Percentiles rank a stretch among this genome's conserved stretches.
Conservation (phyloP, 2,113 vertebrate species). For the Lampris megalopsis region DNA sequence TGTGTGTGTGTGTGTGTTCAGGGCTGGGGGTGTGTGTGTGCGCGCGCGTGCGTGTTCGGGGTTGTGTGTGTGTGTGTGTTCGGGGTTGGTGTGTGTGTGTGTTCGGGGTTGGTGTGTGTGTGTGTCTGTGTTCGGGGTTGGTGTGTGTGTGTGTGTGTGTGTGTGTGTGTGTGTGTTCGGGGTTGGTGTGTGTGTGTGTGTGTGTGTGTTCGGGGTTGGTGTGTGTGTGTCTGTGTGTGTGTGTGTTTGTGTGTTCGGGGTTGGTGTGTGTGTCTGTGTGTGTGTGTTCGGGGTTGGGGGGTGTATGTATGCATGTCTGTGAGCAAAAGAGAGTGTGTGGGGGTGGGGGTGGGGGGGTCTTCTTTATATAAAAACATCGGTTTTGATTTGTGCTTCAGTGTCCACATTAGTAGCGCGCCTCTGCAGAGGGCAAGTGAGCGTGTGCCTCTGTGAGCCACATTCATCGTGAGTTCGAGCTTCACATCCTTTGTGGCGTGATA, state of each 20-base stretch:
- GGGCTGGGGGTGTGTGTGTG: conserved; percentile 4
- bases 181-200: too few relatives aligned
- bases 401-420: too few relatives aligned
- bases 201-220: too few relatives aligned
- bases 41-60: background rate
- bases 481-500: conserved; percentile 69
- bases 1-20: too few relatives aligned
- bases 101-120: background rate
- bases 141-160: conserved; percentile 7
- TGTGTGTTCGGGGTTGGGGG: background rate
- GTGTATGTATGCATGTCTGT: background rate
- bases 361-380: background rate
- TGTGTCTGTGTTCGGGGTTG: background rate
- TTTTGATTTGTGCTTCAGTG: too few relatives aligned
- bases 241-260: too few relatives aligned
- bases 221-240: too few relatives aligned
- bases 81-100: background rate
- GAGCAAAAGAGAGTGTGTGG: background rate
- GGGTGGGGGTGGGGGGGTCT: background rate
- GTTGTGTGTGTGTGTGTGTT: background rate
- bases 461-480: conserved; percentile 49
- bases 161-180: background rate
- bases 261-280: too few relatives aligned
- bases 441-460: conserved; percentile 31
- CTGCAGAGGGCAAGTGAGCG: background rate